Evolutionary conservation across 2,113 vertebrate species (phyloP).

Genomic region (cattle (Bos taurus)): ARS-UCD2.0 NC_037352.1:5721501-5722000

Average conservation of each 20-base stretch:
- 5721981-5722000: background rate
- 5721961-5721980: background rate
- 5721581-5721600: background rate
- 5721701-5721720: fast-evolving
- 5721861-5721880: background rate
- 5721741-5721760: background rate
- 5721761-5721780: background rate
- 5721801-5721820: background rate
- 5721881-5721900: background rate
- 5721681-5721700: fast-evolving
- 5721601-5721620: background rate
- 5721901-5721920: background rate
- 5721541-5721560: background rate
- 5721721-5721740: fast-evolving
- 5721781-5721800: background rate
- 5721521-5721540: background rate
- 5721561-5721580: background rate
- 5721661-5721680: fast-evolving
- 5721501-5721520: background rate
- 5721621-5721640: fast-evolving
- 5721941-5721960: background rate
- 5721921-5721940: background rate
- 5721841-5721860: background rate
- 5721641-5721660: background rate
- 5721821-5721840: background rate